These are phyloP conservation scores for Aythya fuligula DNA, from an alignment of 2,797 vertebrate genomes.

Conservation along the genomic window DNA sequence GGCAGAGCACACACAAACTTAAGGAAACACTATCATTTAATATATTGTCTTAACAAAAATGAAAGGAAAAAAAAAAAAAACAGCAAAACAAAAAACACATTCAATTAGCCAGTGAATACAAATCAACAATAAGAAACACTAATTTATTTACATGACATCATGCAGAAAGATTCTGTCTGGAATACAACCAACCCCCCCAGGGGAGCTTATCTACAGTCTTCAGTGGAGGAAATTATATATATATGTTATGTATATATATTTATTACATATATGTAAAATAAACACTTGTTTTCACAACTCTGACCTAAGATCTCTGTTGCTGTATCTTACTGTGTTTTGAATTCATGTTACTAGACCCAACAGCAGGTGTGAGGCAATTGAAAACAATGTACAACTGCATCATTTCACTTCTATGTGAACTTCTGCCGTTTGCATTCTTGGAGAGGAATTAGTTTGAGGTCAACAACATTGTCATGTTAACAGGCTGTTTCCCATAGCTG, in stretches of 20 bases:
- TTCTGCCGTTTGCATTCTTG: conserved; percentile 37
- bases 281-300: conserved; percentile 72
- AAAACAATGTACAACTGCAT: conserved; percentile 51
- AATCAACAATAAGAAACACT: not conserved
- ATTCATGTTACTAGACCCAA: conserved; percentile 15
- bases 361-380: conserved; percentile 67
- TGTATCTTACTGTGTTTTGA: conserved; percentile 57
- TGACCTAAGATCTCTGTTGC: conserved; percentile 65
- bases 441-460: conserved; percentile 40
- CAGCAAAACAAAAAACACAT: not conserved
- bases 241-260: no score
- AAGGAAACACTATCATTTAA: not conserved
- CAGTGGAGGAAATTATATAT: conserved; percentile 62
- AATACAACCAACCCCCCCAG: not conserved
- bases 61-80: not conserved
- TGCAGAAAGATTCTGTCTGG: conserved; percentile 53
- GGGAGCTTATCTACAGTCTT: conserved; percentile 60
- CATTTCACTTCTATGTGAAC: conserved; percentile 6
- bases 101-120: not conserved
- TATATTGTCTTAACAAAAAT: not conserved
- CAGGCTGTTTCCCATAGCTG: conserved; percentile 1
- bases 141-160: conserved; percentile 22
- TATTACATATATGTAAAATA: conserved; percentile 34
- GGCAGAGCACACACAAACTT: not conserved
- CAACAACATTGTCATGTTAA: conserved; percentile 4